Percentiles rank a stretch among this genome's conserved stretches.
Conservation (phyloP, 2,797 vertebrate genomes). For the Helicolenus hilgendorfi region DNA sequence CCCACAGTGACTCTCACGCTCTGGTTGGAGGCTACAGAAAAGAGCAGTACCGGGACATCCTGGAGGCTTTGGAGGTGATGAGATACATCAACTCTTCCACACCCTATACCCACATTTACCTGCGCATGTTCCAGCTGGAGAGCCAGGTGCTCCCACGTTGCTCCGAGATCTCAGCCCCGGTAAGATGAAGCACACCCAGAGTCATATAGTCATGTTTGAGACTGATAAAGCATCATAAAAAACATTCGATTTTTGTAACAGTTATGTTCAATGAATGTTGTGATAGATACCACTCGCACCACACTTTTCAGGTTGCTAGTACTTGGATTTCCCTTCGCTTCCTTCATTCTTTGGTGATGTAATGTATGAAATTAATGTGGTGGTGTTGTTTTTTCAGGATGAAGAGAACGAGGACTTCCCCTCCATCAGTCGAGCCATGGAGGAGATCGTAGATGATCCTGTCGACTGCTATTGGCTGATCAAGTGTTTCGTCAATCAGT, state of each 20-base stretch:
- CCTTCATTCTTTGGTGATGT: neutral
- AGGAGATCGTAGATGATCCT: conserved; percentile 95
- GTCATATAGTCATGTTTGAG: neutral
- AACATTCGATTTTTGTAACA: neutral
- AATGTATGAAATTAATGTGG: neutral
- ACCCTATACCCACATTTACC: conserved; percentile 92
- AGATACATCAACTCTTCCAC: conserved; percentile 92
- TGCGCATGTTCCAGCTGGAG: conserved; percentile 96
- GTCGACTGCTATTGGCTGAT: conserved; percentile 97
- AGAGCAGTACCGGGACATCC: conserved; percentile 94
- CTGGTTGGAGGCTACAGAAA: conserved; percentile 93
- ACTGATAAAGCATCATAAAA: neutral
- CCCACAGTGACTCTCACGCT: conserved; percentile 94
- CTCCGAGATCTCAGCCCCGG: conserved; percentile 88
- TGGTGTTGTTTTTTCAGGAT: conserved; percentile 83
- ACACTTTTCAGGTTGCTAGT: neutral
- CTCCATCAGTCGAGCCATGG: conserved; percentile 95
- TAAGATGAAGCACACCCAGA: conserved; percentile 73
- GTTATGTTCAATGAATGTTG: neutral
- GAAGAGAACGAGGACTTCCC: conserved; percentile 95
- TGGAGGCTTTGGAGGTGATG: conserved; percentile 93
- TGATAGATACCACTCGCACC: neutral
- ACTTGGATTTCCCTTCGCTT: neutral
- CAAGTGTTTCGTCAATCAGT: conserved; percentile 95
- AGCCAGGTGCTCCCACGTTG: conserved; percentile 93